Base-by-base conservation (phyloP, 1,140 invertebrate species). In the Eueides isabella region DNA sequence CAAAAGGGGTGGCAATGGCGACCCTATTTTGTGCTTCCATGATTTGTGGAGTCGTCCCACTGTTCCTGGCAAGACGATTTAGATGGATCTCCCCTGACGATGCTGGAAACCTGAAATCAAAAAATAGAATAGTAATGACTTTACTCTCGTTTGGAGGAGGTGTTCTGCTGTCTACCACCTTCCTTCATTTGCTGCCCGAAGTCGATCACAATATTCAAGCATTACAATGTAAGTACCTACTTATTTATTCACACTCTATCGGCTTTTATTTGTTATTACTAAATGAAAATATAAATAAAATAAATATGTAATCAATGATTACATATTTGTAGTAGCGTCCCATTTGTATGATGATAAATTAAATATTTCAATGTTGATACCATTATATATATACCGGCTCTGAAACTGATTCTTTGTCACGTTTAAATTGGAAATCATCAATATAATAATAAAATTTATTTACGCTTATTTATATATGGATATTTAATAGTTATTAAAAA, bases 131-230 rank as follows among this genome's bases (percentile, higher is more conserved):
- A 7, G 86, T 92, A 9, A 87, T 90, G 81, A 84, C 86, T 3
- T 77, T 98, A 16, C 94, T 98, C 31, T 97, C 97, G 73, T 97
- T 98, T 81, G 98, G 98, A 5, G 98, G 97, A 6, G 98, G 98
- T 2, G 98, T 99, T 2, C 94, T 99, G 28, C 92, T 99, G 68
- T 96, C 96, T 41, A 99, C 98, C 1, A 98, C 97, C 1, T 98
- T 99, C 83, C 87, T 98, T 26, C 98, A 99, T 87, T 92, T 99
- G 71, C 91, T 99, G 19, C 98, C 98, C 0, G 98, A 99, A 93
- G 96, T 98, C 0, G 93, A 95, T 55, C 96, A 97, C 83, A 94
- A 94, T 19, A 93, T 97, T 1, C 88, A 94, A 12, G 83, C 94
- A 69, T 86, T 97, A 29, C 92, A 95, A 63, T 79, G 92, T 85